These are phyloP conservation scores for Drosophila nasuta DNA, from an alignment of 1,140 invertebrate genomes.

Conservation along the genomic window DNA sequence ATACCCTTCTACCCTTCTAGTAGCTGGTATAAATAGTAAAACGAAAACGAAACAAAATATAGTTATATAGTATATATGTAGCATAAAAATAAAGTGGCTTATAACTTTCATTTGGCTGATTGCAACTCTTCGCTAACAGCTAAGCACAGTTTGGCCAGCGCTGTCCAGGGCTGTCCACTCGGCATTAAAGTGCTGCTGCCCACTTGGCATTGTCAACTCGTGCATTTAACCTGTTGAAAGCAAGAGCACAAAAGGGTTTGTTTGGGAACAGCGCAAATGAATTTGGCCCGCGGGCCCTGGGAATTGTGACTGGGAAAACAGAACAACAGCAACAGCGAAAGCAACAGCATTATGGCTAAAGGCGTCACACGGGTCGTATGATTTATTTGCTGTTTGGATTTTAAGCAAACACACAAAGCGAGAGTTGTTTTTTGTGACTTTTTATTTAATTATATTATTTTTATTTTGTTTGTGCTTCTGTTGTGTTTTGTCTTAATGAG, in stretches of 20 bases:
- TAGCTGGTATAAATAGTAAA: too few species aligned
- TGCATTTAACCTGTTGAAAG: not conserved
- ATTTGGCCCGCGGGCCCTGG: constrained; percentile 3
- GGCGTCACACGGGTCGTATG: constrained; percentile 8
- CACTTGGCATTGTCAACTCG: not conserved
- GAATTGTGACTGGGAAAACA: constrained; percentile 1
- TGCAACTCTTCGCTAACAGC: too few species aligned
- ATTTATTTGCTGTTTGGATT: constrained; percentile 12
- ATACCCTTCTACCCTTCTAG: too few species aligned
- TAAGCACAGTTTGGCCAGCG: too few species aligned
- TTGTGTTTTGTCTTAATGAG: constrained; percentile 30
- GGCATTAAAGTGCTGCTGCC: not conserved
- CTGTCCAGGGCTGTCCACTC: not conserved
- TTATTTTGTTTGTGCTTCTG: constrained; percentile 3
- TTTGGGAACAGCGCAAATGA: constrained; percentile 17
- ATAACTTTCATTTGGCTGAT: too few species aligned
- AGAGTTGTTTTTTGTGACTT: constrained; percentile 5
- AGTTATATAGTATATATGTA: too few species aligned
- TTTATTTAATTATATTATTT: constrained; percentile 20
- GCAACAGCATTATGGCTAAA: not conserved
- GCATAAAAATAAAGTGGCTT: too few species aligned
- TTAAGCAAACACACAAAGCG: not conserved
- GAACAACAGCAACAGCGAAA: not conserved
- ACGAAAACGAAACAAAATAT: too few species aligned
- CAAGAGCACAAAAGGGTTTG: not conserved